Evolutionary conservation across 35 echinoderm and acorn worm genomes (phyloP).

Genomic region (Patiria miniata): DNA sequence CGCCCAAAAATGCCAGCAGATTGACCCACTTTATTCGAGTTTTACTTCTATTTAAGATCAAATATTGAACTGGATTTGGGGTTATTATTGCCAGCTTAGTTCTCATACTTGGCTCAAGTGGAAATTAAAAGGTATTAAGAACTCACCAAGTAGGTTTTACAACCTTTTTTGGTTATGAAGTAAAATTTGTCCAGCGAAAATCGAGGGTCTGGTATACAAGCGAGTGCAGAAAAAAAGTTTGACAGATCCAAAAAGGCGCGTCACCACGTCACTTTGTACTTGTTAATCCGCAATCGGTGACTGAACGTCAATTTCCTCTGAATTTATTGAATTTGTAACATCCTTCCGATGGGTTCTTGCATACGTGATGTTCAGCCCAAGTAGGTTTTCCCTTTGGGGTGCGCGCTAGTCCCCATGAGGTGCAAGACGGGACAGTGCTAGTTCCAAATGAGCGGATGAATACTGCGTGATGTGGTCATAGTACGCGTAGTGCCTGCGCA

Average conservation of each 20-base stretch:
- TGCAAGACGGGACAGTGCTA: not conserved
- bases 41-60: too few relatives aligned
- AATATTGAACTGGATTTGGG: too few relatives aligned
- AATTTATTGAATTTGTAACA: constrained; percentile 18
- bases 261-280: constrained; percentile 15
- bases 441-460: not conserved
- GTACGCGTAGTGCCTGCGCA: not conserved
- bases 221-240: not conserved
- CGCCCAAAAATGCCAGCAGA: not conserved
- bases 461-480: not conserved
- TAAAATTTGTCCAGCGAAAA: too few relatives aligned
- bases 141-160: too few relatives aligned
- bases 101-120: too few relatives aligned
- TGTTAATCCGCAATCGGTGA: constrained; percentile 19
- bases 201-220: too few relatives aligned
- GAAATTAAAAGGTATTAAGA: too few relatives aligned
- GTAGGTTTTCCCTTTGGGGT: not conserved
- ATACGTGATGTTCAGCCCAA: not conserved
- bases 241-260: not conserved
- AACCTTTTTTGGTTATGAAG: too few relatives aligned
- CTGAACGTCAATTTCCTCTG: constrained; percentile 3
- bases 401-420: not conserved
- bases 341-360: not conserved
- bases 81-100: too few relatives aligned
- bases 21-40: too few relatives aligned